Base-by-base conservation (phyloP, 2,888 invertebrate genomes). In the Liopterus haemorrhoidalis region DNA sequence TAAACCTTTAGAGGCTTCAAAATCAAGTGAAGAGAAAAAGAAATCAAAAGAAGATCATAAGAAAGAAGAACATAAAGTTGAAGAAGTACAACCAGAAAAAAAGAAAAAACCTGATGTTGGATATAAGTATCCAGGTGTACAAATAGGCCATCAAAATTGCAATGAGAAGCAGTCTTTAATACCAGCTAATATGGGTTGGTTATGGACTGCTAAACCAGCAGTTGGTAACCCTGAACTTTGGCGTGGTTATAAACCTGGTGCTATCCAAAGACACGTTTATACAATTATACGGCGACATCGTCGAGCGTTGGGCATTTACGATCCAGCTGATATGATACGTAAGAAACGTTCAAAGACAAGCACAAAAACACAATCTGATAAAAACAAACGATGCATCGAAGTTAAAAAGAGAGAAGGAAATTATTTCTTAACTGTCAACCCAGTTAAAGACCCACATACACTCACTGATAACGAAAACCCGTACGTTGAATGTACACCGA, bases 151-250 rank as follows among this genome's bases (percentile, higher is more conserved):
- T 54, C 71, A 70, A 44, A 59, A 67, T 49, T 81, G 81, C 19
- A 11, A 20, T 18, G 16, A 12, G n/a, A 5, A 12, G 9, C 12
- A 20, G 11, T 19, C 9, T 9, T 67, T 71, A 3, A 80, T 82
- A 1, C 82, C 82, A 0, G 63, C 70, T 0, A 65, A 71, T 33
- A 81, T 81, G 81, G 82, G 82, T 0, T 82, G 82, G 82, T 59
- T 79, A 21, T 82, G 82, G 82, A 78, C 68, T 50, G 46, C 55
- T 8, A 16, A 21, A n/a, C 42, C 41, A n/a, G 25, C 16, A 16
- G 44, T 35, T n/a, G 45, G 39, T 14, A 39, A 33, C 20, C n/a
- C 19, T 12, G 39, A 45, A 44, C 14, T 56, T 12, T 64, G 70
- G 1, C 67, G 67, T 1, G 72, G 72, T 4, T 73, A 72, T 71